These are phyloP conservation scores for Nomada ruficornis DNA, from an alignment of 2,888 invertebrate species.

Conservation along the genomic window DNA sequence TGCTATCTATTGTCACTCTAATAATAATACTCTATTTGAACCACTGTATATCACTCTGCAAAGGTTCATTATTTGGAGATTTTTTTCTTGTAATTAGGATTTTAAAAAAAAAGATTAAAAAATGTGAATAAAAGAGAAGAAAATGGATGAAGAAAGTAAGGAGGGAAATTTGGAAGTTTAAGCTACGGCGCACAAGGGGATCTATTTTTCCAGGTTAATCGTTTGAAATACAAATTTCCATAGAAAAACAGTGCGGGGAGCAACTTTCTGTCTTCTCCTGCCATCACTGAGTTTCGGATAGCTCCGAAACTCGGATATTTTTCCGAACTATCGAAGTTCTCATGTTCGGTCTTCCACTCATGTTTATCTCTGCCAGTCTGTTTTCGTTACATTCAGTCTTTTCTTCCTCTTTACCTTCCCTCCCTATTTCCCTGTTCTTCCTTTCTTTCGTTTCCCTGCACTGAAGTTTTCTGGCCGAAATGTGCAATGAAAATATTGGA, in stretches of 20 bases:
- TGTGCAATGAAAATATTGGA: background rate
- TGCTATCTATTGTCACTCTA: too few species aligned
- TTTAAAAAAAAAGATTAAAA: too few species aligned
- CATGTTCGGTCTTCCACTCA: conserved; percentile 17
- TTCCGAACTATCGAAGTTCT: too few species aligned
- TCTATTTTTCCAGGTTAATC: conserved; percentile 73
- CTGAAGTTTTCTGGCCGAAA: background rate
- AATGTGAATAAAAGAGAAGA: too few species aligned
- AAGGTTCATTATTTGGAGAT: too few species aligned
- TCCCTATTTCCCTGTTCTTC: background rate
- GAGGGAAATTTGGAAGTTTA: conserved; percentile 36
- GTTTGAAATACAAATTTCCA: conserved; percentile 73
- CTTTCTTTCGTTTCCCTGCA: background rate
- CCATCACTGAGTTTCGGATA: conserved; percentile 47
- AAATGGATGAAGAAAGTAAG: background rate
- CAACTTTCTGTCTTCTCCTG: conserved; percentile 26
- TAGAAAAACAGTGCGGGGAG: conserved; percentile 68
- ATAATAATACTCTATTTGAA: too few species aligned
- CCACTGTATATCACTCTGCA: too few species aligned
- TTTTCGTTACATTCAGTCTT: conserved; percentile 54
- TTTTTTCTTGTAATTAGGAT: too few species aligned
- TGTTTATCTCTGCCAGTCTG: conserved; percentile 55
- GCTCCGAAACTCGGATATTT: too few species aligned
- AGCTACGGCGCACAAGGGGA: conserved; percentile 28
- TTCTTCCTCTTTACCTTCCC: conserved; percentile 9